Base-by-base conservation (phyloP, 2,797 vertebrate genomes). In the Hippocampus kuda region DNA sequence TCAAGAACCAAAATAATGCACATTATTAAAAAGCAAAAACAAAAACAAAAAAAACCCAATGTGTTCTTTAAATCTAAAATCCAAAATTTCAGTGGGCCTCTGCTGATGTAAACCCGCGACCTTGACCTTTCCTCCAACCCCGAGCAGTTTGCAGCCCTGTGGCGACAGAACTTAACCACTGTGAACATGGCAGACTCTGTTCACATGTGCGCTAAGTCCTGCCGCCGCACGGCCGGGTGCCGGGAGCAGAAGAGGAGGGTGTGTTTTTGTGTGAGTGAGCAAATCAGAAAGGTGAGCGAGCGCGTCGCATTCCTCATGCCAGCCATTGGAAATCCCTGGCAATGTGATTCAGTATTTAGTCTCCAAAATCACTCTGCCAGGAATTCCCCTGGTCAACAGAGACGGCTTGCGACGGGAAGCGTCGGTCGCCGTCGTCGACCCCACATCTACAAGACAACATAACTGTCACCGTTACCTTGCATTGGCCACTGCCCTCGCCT, bases 261-360 rank as follows among this genome's bases (percentile, higher is more conserved):
- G 74, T 65, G 73, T 57, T 30, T 41, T 41, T 65, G 53, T 65
- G 67, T 3, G 18, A 38, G 24, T 70, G 68, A 74, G 70, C 74
- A 79, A 84, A 80, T 68, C 1, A 42, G 18, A 57, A 67, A 48
- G 67, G 12, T 63, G 48, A 16, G 42, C 1, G 20, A 20, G 49
- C 20, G 1, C 16, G 81, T 67, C 20, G 85, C 67, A 78, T 82
- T 83, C 73, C 82, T 90, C 93, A 73, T 89, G 88, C 89, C 86
- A 91, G 89, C 92, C 84, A 94, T 94, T 97, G 94, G 95, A 95
- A 97, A 95, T 97, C 95, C 94, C 95, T 97, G 95, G 94, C 95
- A 97, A 96, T 97, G 95, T 97, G 95, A 97, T 97, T 96, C 93
- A 91, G 86, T 83, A 81, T 54, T 84, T 79, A 87, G 84, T 79